Evolutionary conservation across 2,113 vertebrate genomes (phyloP).

Genomic region (Gobiocypris rarus): DNA sequence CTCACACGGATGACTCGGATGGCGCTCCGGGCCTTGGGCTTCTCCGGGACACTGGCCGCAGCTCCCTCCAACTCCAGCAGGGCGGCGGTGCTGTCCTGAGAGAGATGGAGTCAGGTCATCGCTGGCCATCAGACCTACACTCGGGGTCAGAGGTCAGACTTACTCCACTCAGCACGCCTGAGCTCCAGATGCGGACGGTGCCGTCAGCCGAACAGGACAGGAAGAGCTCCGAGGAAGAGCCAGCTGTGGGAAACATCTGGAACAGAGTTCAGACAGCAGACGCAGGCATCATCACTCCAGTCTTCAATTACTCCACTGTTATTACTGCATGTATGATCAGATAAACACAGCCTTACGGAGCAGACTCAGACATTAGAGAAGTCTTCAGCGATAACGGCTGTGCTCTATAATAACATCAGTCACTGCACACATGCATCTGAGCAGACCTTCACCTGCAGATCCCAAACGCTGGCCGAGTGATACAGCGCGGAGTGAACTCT

Average conservation of each 20-base stretch:
- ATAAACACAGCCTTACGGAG: no score
- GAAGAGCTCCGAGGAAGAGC: conserved; percentile 83
- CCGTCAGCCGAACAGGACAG: conserved; percentile 92
- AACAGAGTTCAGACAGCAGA: no score
- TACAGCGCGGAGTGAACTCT: conserved; percentile 93
- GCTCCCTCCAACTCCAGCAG: conserved; percentile 85
- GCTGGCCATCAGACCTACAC: neutral
- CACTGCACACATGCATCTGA: no score
- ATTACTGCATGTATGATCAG: no score
- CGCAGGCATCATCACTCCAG: neutral
- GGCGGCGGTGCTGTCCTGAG: conserved; percentile 82
- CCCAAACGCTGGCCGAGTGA: conserved; percentile 93
- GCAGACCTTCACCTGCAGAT: conserved; percentile 83
- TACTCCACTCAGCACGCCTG: conserved; percentile 86
- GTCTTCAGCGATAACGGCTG: no score
- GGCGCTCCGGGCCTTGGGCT: conserved; percentile 78
- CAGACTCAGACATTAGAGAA: no score
- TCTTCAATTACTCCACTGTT: neutral
- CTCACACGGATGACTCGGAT: conserved; percentile 92
- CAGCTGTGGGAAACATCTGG: conserved; percentile 88
- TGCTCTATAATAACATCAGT: no score
- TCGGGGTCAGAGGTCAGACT: conserved; percentile 59
- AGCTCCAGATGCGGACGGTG: conserved; percentile 90
- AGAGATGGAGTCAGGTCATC: neutral
- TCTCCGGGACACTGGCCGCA: conserved; percentile 77